Evolutionary conservation across 2,113 vertebrate genomes (phyloP), one percentile per base, ranked within the genome.

Genomic region (Toxotes jaculatrix): DNA sequence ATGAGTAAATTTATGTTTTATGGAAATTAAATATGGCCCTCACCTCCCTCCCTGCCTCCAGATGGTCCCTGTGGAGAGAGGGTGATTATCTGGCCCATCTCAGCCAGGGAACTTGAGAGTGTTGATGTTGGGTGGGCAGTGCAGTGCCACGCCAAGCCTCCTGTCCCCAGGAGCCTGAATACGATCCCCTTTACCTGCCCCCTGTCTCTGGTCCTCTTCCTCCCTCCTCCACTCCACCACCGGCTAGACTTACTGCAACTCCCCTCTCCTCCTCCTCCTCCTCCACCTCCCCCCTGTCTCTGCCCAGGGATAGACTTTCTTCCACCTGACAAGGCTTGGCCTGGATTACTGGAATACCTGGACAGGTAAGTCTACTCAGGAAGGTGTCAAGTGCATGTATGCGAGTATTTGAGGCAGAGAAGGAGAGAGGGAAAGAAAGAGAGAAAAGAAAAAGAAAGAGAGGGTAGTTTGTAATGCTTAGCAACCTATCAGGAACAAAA

Each of bases 51-150:
- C 78, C 82, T 79, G 66, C 86, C 92, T 92, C 91, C 93, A 93
- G 92, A 93, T 93, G 93, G 93, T 93, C 93, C 92, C 93, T 92
- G 89, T 90, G 91, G 93, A 92, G 91, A 82, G 89, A 90, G 85
- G 88, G 83, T 94, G 91, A 94, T 94, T 93, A 94, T 94, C 92
- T 88, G 92, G 82, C 91, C 89, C 89, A 94, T 94, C 92, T 93
- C 90, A 93, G 92, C 82, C 89, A 85, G 90, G 93, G 86, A 94
- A 94, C 93, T 78, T 93, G 93, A 94, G 92, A 91, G 92, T 89
- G 88, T 94, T 94, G 93, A 94, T 92, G 93, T 93, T 88, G 93
- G 93, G 93, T 94, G 93, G 93, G 93, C 93, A 93, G 91, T 91
- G 84, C 36, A 40, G 87, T 93, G 92, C 92, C 92, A 92, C 88